phyloP scores from a whole-genome alignment of 2,797 vertebrate species.

The Lutjanus argentimaculatus region DNA sequence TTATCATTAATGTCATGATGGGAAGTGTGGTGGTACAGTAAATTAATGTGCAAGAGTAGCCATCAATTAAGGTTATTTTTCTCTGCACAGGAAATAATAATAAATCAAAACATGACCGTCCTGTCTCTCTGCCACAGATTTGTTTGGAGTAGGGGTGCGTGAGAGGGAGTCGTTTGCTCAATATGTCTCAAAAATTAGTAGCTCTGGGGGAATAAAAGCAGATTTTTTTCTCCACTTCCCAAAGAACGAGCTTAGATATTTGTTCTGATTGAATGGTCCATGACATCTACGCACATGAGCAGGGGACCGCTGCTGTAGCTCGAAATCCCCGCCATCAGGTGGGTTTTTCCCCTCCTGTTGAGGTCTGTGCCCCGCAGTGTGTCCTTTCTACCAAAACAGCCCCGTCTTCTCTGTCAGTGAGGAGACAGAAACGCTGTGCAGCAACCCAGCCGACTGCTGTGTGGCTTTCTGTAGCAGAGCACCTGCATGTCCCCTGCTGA shows the following conservation, averaged over 20 bases:
- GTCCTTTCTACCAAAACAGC: constrained; percentile 69
- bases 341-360: constrained; percentile 60
- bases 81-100: constrained; percentile 41
- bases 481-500: constrained; percentile 75
- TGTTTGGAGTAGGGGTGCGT: constrained; percentile 38
- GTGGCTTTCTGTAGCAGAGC: constrained; percentile 68
- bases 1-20: constrained; percentile 59
- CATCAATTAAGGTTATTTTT: constrained; percentile 64
- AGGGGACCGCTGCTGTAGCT: constrained; percentile 30
- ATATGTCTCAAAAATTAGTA: constrained; percentile 52
- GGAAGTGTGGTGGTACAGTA: constrained; percentile 45
- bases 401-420: constrained; percentile 61
- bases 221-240: constrained; percentile 34
- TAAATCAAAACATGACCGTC: constrained; percentile 57
- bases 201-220: constrained; percentile 39
- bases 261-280: constrained; percentile 66
- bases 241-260: constrained; percentile 51
- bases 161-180: constrained; percentile 28
- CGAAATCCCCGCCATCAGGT: constrained; percentile 54
- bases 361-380: constrained; percentile 62
- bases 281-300: constrained; percentile 57
- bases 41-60: constrained; percentile 56
- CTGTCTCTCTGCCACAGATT: constrained; percentile 44
- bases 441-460: constrained; percentile 67
- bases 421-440: constrained; percentile 67